Conservation (phyloP, 64 coral and sea anemone genomes). For the Montipora efflorescens region DNA sequence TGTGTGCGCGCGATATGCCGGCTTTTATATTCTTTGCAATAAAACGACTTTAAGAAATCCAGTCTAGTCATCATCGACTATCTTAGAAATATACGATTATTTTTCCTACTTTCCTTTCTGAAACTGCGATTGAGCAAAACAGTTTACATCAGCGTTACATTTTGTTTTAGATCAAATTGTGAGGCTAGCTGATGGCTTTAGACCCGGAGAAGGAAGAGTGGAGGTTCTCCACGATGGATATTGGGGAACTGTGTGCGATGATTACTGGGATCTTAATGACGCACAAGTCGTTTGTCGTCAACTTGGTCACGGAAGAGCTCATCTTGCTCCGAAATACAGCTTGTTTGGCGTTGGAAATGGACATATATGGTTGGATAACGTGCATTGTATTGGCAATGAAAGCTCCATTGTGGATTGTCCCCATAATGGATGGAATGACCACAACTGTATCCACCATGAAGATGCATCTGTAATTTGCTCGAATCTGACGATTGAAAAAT, state of each 20-base stretch:
- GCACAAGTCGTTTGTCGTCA: constrained; percentile 27
- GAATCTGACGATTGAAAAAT: not conserved
- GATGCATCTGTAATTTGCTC: constrained; percentile 27
- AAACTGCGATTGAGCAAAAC: too few species aligned
- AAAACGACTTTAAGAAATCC: too few species aligned
- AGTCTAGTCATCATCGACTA: too few species aligned
- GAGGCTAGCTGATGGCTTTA: constrained; percentile 7
- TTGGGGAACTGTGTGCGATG: constrained; percentile 39
- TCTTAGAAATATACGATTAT: too few species aligned
- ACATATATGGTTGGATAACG: constrained; percentile 17
- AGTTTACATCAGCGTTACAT: too few species aligned
- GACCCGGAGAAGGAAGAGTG: constrained; percentile 27
- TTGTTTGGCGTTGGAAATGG: constrained; percentile 25
- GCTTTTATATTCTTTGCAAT: too few species aligned
- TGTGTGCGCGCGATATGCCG: too few species aligned
- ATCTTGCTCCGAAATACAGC: not conserved
- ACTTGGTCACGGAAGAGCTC: not conserved
- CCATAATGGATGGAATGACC: not conserved
- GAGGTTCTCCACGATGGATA: constrained; percentile 16
- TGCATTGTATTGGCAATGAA: constrained; percentile 24
- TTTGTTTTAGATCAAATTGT: constrained; percentile 1
- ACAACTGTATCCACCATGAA: constrained; percentile 6
- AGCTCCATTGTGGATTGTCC: constrained; percentile 15
- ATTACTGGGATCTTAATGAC: constrained; percentile 19
- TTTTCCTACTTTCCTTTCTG: too few species aligned